Evolutionary conservation across 2,113 vertebrate species (phyloP).

Genomic region (Erythrocebus patas): DNA sequence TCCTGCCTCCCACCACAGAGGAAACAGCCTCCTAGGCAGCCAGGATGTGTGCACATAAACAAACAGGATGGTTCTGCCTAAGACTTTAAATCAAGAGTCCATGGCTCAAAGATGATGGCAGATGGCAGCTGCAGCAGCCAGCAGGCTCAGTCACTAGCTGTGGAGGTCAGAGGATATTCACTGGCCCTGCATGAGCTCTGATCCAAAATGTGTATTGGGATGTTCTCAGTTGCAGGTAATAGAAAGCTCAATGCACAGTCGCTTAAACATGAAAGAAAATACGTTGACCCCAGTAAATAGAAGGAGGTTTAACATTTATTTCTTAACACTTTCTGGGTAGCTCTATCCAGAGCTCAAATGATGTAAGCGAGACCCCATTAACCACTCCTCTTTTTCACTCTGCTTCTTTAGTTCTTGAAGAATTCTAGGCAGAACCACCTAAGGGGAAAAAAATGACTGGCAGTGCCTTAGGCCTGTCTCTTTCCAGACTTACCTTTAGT

Average conservation of each 20-base stretch:
- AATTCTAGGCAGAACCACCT: background rate
- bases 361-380: background rate
- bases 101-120: background rate
- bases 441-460: background rate
- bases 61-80: background rate
- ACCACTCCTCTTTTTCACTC: background rate
- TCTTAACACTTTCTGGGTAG: background rate
- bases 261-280: background rate
- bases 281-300: background rate
- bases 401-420: background rate
- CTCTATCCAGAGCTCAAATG: background rate
- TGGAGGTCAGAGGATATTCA: background rate
- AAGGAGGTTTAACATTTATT: background rate
- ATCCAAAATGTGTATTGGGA: background rate
- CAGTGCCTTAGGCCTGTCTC: background rate
- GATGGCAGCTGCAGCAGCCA: background rate
- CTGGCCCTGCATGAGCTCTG: background rate
- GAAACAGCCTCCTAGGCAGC: background rate
- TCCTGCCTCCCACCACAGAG: background rate
- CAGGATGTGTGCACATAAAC: background rate
- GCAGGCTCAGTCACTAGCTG: background rate
- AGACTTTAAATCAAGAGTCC: background rate
- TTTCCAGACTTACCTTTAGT: background rate
- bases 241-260: background rate
- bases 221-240: background rate